phyloP scores from a whole-genome alignment of 2,888 invertebrate genomes.

The Cryptocephalus moraei region DNA sequence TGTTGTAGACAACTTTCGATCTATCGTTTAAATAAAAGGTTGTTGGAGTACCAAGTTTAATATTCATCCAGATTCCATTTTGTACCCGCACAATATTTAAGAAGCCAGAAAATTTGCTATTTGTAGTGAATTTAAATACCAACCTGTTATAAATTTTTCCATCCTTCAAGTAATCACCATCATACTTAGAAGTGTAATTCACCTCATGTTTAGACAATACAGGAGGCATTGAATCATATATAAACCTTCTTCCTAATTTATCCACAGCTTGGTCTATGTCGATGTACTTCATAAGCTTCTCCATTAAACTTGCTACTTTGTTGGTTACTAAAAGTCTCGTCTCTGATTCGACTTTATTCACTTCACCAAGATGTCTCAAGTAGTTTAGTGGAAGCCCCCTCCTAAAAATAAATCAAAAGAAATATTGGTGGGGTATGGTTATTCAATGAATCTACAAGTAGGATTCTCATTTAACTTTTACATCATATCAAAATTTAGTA shows the following conservation, averaged over 20 bases:
- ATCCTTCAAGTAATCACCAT: constrained; percentile 56
- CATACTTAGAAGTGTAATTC: constrained; percentile 58
- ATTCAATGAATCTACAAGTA: no score
- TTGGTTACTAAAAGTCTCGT: constrained; percentile 39
- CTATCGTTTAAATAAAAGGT: no score
- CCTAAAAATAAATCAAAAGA: constrained; percentile 12
- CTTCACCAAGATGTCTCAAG: constrained; percentile 63
- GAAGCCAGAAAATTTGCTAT: no score
- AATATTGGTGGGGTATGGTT: constrained; percentile 1
- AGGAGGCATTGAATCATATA: constrained; percentile 84
- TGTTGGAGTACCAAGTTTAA: neutral
- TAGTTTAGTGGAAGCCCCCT: constrained; percentile 72
- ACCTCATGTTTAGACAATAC: constrained; percentile 56
- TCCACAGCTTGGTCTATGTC: constrained; percentile 76
- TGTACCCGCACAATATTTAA: no score
- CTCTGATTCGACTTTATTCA: constrained; percentile 44
- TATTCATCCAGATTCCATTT: no score
- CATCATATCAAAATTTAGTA: no score
- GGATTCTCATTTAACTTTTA: constrained; percentile 1
- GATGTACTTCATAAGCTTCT: constrained; percentile 48
- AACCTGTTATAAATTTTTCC: constrained; percentile 50
- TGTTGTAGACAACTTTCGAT: no score
- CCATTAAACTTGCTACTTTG: constrained; percentile 46
- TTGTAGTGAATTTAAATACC: constrained; percentile 4
- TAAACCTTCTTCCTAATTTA: constrained; percentile 72